Evolutionary conservation across 2,888 invertebrate genomes (phyloP).

Genomic region (Cosmia pyralina): DNA sequence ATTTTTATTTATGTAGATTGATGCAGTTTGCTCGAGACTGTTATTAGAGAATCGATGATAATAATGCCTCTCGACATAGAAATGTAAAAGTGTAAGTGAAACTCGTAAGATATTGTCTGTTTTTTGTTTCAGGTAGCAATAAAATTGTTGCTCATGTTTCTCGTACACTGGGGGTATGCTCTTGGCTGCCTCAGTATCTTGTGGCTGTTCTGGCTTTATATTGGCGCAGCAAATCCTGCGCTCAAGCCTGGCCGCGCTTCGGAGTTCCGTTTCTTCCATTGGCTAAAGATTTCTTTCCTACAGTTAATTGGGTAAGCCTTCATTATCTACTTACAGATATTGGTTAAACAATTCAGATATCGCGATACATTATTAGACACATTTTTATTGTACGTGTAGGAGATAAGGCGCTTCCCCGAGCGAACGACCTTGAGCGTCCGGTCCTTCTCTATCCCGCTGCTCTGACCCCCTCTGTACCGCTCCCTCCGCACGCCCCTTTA

Average conservation of each 20-base stretch:
- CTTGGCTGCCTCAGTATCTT: conserved; percentile 95
- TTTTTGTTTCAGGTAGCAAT: conserved; percentile 92
- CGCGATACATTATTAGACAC: not conserved
- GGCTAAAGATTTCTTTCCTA: conserved; percentile 93
- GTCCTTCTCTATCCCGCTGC: too few species aligned
- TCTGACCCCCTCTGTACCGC: too few species aligned
- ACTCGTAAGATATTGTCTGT: not conserved
- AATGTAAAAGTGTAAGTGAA: too few species aligned
- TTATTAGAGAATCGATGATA: not conserved
- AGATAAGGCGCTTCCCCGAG: too few species aligned
- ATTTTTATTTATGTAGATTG: too few species aligned
- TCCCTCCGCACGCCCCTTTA: too few species aligned
- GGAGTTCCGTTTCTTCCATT: conserved; percentile 95
- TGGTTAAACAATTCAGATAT: not conserved
- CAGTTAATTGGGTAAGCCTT: conserved; percentile 93
- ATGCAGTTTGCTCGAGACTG: not conserved
- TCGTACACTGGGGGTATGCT: conserved; percentile 98
- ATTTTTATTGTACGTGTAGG: not conserved
- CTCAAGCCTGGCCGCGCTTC: conserved; percentile 97
- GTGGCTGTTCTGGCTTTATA: conserved; percentile 97
- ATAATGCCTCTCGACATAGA: not conserved
- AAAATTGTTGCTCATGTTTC: conserved; percentile 96
- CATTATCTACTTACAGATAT: not conserved
- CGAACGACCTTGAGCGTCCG: too few species aligned
- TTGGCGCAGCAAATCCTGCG: conserved; percentile 98